A percentile compares a stretch with the other conserved stretches of the same genome.
Evolutionary conservation across 2,888 invertebrate species (phyloP).

Genomic region (Microctonus hyperodae): DNA sequence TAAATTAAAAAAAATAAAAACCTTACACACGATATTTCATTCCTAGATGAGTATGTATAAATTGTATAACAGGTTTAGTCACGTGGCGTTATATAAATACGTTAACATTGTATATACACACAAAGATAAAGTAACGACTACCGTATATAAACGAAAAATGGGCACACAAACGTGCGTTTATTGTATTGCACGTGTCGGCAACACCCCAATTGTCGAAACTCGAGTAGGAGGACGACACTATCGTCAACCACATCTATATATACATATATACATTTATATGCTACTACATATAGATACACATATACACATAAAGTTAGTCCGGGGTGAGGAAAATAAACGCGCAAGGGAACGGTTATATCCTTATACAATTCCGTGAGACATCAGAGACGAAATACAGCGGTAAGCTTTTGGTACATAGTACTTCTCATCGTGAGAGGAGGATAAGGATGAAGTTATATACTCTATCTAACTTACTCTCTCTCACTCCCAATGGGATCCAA

Average conservation of each 20-base stretch:
- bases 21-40: too few relatives aligned
- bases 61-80: slow-evolving; percentile 49
- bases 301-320: background rate
- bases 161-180: background rate
- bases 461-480: slow-evolving; percentile 22
- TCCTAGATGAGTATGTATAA: slow-evolving; percentile 2
- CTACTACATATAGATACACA: slow-evolving; percentile 10
- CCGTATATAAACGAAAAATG: background rate
- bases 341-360: slow-evolving; percentile 7
- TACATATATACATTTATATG: background rate
- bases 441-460: background rate
- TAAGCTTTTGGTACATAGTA: slow-evolving; percentile 16
- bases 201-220: slow-evolving; percentile 41
- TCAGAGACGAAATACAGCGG: background rate
- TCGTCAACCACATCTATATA: slow-evolving; percentile 25
- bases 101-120: slow-evolving; percentile 35
- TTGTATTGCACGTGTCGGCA: slow-evolving; percentile 50
- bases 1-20: too few relatives aligned
- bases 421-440: slow-evolving; percentile 18
- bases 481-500: slow-evolving; percentile 47
- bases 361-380: slow-evolving; percentile 1
- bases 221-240: slow-evolving; percentile 23
- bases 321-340: background rate
- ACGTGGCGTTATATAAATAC: slow-evolving; percentile 43
- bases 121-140: background rate